phyloP scores from a whole-genome alignment of 2,113 vertebrate genomes.

The Cyprinus carpio region DNA sequence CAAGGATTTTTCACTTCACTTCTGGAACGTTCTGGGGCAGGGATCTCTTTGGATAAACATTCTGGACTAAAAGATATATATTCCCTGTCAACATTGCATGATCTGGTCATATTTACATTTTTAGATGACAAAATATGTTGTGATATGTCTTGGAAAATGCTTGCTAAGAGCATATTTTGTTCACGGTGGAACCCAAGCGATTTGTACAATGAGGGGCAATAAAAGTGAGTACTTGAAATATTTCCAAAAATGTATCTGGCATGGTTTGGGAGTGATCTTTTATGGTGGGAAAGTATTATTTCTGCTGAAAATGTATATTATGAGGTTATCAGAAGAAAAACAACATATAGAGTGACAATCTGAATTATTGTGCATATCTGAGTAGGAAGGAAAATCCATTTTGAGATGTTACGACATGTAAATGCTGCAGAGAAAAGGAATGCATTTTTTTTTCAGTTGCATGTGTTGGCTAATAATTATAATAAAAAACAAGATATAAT shows the following conservation, averaged over 20 bases:
- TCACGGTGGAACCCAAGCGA: slow-evolving; percentile 11
- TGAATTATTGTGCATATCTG: neutral
- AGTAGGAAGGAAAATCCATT: neutral
- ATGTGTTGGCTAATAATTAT: too few relatives aligned
- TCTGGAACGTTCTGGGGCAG: slow-evolving; percentile 51
- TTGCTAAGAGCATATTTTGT: slow-evolving; percentile 17
- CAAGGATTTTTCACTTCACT: slow-evolving; percentile 45
- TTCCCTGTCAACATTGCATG: neutral
- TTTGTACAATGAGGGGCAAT: slow-evolving; percentile 37
- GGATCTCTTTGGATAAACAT: slow-evolving; percentile 24
- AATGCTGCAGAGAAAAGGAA: neutral
- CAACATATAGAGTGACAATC: neutral
- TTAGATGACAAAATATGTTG: neutral
- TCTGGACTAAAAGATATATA: slow-evolving; percentile 7
- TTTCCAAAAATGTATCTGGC: slow-evolving; percentile 30
- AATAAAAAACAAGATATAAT: too few relatives aligned
- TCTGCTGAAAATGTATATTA: slow-evolving; percentile 2
- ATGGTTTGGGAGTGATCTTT: slow-evolving; percentile 2
- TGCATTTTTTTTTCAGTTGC: neutral
- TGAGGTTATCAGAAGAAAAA: slow-evolving; percentile 5
- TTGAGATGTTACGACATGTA: neutral
- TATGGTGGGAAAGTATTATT: slow-evolving; percentile 22
- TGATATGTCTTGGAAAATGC: slow-evolving; percentile 21
- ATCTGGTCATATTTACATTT: slow-evolving; percentile 8
- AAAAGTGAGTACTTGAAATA: slow-evolving; percentile 44